These are phyloP conservation scores for Argynnis bischoffii DNA, from an alignment of 2,888 invertebrate genomes.

Conservation along the genomic window DNA sequence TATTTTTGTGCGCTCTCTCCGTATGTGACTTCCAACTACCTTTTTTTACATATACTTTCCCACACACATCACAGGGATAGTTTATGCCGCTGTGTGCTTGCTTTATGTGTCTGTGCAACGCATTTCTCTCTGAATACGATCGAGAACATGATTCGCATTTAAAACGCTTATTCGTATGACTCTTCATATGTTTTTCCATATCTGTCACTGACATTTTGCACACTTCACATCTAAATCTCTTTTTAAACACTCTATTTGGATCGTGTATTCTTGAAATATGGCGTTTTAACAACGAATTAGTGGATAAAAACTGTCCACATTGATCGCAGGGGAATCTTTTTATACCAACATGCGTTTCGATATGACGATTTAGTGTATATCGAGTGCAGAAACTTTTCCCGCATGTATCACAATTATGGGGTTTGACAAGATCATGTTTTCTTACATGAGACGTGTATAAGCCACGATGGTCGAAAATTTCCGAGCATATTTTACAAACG, in stretches of 20 bases:
- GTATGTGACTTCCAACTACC: constrained; percentile 19
- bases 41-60: constrained; percentile 17
- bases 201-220: constrained; percentile 40
- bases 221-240: constrained; percentile 35
- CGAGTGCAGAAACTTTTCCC: constrained; percentile 38
- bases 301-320: constrained; percentile 36
- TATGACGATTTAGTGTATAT: constrained; percentile 42
- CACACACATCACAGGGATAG: constrained; percentile 23
- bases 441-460: constrained; percentile 29
- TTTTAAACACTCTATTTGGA: not conserved
- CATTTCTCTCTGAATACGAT: constrained; percentile 37
- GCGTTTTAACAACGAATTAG: constrained; percentile 29
- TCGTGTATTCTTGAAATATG: constrained; percentile 36
- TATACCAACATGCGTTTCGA: constrained; percentile 31
- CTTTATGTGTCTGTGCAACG: constrained; percentile 42
- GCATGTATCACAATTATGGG: constrained; percentile 39
- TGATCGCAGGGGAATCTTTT: constrained; percentile 34
- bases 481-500: constrained; percentile 38
- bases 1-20: not conserved
- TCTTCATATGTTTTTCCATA: constrained; percentile 41
- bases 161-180: constrained; percentile 29
- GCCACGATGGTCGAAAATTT: constrained; percentile 17
- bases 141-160: constrained; percentile 30
- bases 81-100: constrained; percentile 15
- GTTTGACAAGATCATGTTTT: constrained; percentile 29